Base-by-base conservation (phyloP, 2,888 invertebrate genomes). In the Drosophila anomelani region DNA sequence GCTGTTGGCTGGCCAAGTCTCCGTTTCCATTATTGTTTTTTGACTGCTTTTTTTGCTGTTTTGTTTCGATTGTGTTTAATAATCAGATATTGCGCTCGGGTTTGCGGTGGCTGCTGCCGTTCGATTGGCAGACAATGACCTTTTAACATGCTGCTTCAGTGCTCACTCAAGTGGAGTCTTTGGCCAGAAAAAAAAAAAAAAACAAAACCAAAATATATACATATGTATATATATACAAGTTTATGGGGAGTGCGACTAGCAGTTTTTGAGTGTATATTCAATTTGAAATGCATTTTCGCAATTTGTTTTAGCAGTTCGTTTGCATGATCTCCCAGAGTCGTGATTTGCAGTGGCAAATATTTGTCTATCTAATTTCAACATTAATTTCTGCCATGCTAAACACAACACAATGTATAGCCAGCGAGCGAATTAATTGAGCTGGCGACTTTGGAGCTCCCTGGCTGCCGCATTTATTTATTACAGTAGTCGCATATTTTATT, bases 311-410 rank as follows among this genome's bases (percentile, higher is more conserved):
- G 64, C 75, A 43, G 71, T 74, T 77, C 76, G 68, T 56, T 88
- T 86, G 79, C 84, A 83, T 85, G 86, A 79, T 77, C 78, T 69
- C 68, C 23, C 15, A 7, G 75, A 83, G 84, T 85, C 85, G 86
- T 85, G 85, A 85, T 85, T 86, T 76, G 84, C 88, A 78, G 88
- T 85, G 84, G 88, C 85, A 86, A 88, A 78, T 70, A 78, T 75
- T 70, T 69, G 68, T 72, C 74, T 69, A 71, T 72, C 73, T 77
- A 79, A 84, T 77, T 85, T 82, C 77, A 77, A 71, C 81, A 83
- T 73, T 83, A 76, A 76, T 84, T 75, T 76, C 67, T 73, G 77
- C 76, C 85, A 74, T 60, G 82, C 82, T 71, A 81, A 81, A 76
- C 75, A 78, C 75, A 83, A 74, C 74, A 60, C 34, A 61, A 41